Conservation (phyloP, 2,888 invertebrate genomes). For the Leuctra nigra region DNA sequence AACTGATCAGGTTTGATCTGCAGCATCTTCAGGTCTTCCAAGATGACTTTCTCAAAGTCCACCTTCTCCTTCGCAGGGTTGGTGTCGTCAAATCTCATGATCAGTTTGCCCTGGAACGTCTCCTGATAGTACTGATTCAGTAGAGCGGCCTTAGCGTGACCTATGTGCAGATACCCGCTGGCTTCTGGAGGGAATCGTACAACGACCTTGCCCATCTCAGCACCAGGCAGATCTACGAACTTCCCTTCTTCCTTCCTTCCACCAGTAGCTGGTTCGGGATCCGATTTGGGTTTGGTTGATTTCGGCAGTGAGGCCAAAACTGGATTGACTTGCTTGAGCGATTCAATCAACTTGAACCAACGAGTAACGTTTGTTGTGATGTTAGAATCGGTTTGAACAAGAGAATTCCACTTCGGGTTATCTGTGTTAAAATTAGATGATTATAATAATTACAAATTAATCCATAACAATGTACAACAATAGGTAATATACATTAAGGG, state of each 20-base stretch:
- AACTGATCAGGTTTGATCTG: conserved; percentile 89
- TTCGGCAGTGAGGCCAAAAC: conserved; percentile 50
- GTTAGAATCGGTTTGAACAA: conserved; percentile 27
- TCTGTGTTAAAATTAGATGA: conserved; percentile 30
- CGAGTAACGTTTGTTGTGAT: conserved; percentile 53
- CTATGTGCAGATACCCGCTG: conserved; percentile 94
- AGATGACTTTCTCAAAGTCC: conserved; percentile 90
- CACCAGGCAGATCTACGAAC: conserved; percentile 92
- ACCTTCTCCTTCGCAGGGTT: conserved; percentile 98
- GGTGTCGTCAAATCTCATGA: conserved; percentile 99
- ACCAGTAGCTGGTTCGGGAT: not conserved
- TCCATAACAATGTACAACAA: no score
- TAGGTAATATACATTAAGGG: conserved; percentile 30
- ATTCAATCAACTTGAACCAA: conserved; percentile 53
- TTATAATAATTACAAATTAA: conserved; percentile 23
- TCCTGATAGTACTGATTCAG: conserved; percentile 96
- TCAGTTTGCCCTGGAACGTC: conserved; percentile 85
- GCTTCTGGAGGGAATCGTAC: conserved; percentile 99
- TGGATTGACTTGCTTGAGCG: conserved; percentile 46
- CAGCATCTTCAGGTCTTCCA: conserved; percentile 86
- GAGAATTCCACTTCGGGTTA: conserved; percentile 22
- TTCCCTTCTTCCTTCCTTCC: conserved; percentile 82
- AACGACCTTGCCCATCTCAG: conserved; percentile 95
- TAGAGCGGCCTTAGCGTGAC: conserved; percentile 97
- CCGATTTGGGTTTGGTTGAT: conserved; percentile 40